Percentiles rank a stretch among this genome's conserved stretches.
These are phyloP conservation scores for Tragopan temminckii DNA, from an alignment of 2,797 vertebrate species.

Conservation along the genomic window DNA sequence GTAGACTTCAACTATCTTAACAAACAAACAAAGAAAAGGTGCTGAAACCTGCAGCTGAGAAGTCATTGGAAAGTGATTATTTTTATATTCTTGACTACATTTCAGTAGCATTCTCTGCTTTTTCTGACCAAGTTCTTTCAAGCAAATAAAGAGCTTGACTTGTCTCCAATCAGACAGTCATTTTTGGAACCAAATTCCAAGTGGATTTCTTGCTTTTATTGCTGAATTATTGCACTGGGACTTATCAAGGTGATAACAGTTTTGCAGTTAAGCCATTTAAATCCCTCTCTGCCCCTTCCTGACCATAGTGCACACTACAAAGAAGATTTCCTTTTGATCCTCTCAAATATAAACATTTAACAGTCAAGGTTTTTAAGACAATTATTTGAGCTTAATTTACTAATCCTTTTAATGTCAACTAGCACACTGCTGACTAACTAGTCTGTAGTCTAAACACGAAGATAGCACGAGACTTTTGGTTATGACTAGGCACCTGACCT, in stretches of 20 bases:
- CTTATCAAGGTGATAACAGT: slow-evolving; percentile 71
- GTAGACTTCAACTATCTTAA: neutral
- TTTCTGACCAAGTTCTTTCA: slow-evolving; percentile 40
- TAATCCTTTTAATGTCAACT: slow-evolving; percentile 72
- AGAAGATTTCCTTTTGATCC: slow-evolving; percentile 73
- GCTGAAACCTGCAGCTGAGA: neutral
- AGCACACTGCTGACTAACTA: slow-evolving; percentile 11
- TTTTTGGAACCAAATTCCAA: slow-evolving; percentile 59
- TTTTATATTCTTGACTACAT: slow-evolving; percentile 39
- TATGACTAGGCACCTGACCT: neutral
- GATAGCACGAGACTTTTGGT: neutral
- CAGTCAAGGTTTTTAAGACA: slow-evolving; percentile 60
- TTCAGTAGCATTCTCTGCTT: slow-evolving; percentile 38
- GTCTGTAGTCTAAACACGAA: slow-evolving; percentile 28
- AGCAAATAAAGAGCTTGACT: slow-evolving; percentile 63
- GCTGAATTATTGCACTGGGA: slow-evolving; percentile 43
- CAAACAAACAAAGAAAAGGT: neutral
- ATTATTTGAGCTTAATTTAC: slow-evolving; percentile 70
- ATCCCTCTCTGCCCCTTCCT: slow-evolving; percentile 67
- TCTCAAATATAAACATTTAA: slow-evolving; percentile 72
- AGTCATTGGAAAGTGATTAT: slow-evolving; percentile 29
- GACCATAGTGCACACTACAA: slow-evolving; percentile 56
- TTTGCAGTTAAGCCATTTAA: slow-evolving; percentile 61
- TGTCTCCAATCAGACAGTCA: slow-evolving; percentile 30
- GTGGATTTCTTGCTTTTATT: slow-evolving; percentile 53